Percentiles rank a stretch among this genome's conserved stretches.
Conservation (phyloP, 1,140 invertebrate species). For the Philopotamus ludificatus region DNA sequence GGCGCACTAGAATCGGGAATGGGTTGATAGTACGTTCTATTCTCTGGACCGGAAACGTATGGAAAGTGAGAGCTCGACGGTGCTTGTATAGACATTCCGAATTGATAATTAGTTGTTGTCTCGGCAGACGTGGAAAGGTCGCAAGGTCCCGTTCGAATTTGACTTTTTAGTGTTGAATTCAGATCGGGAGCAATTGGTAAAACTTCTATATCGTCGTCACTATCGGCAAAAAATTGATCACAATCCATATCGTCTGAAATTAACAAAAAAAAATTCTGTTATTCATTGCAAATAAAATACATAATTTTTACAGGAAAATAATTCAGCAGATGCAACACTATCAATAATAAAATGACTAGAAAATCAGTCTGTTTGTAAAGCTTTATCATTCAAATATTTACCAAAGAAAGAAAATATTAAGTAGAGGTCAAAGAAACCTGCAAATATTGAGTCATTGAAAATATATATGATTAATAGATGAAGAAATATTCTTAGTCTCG, state of each 20-base stretch:
- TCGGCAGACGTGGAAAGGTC: conserved; percentile 28
- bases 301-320: too few species aligned
- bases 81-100: conserved; percentile 27
- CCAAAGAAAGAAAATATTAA: too few species aligned
- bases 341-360: too few species aligned
- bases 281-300: too few species aligned
- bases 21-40: conserved; percentile 13
- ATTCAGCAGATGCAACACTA: too few species aligned
- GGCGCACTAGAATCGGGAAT: not conserved
- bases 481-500: too few species aligned
- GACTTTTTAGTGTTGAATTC: conserved; percentile 11
- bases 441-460: too few species aligned
- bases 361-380: too few species aligned
- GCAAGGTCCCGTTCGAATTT: conserved; percentile 28
- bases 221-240: conserved; percentile 54
- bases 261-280: conserved; percentile 5
- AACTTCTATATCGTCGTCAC: conserved; percentile 54
- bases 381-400: too few species aligned
- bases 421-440: too few species aligned
- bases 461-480: too few species aligned
- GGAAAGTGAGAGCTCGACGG: conserved; percentile 11
- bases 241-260: conserved; percentile 54
- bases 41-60: conserved; percentile 9
- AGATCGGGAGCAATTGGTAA: conserved; percentile 41
- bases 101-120: conserved; percentile 14